Percentiles rank a stretch among this genome's conserved stretches.
phyloP scores from a whole-genome alignment of 92 coral and sea anemone genomes.

The Phenganax marumi region DNA sequence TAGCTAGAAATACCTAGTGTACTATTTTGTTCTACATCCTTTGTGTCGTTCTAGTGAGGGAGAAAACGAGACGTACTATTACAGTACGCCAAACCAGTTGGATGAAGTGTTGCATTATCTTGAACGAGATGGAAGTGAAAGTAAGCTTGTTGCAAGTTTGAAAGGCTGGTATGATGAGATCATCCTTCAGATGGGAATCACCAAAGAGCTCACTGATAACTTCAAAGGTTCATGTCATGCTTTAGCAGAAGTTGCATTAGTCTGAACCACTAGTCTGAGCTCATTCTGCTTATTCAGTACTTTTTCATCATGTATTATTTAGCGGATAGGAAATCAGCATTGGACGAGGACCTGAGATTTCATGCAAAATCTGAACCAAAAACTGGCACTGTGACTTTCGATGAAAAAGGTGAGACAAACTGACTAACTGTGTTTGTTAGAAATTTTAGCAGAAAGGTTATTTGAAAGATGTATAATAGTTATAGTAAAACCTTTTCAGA shows the following conservation, averaged over 20 bases:
- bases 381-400: conserved; percentile 15
- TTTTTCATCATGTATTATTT: background rate
- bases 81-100: conserved; percentile 80
- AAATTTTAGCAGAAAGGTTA: no score
- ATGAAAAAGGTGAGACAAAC: conserved; percentile 29
- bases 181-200: conserved; percentile 83
- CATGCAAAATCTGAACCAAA: conserved; percentile 17
- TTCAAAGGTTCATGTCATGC: conserved; percentile 60
- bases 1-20: no score
- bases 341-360: conserved; percentile 30
- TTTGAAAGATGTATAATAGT: no score
- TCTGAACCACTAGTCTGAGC: background rate
- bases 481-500: no score
- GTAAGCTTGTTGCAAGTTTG: conserved; percentile 67
- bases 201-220: conserved; percentile 78
- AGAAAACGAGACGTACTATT: conserved; percentile 65
- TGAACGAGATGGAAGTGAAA: conserved; percentile 89
- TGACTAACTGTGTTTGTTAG: background rate
- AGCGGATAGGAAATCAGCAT: conserved; percentile 26
- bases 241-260: background rate
- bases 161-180: conserved; percentile 76
- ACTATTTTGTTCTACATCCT: background rate
- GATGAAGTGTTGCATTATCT: conserved; percentile 74
- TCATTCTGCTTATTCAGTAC: background rate
- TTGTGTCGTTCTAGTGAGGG: conserved; percentile 63